Evolutionary conservation across 2,113 vertebrate genomes (phyloP).

Genomic region (Zosterops pallidus): DNA sequence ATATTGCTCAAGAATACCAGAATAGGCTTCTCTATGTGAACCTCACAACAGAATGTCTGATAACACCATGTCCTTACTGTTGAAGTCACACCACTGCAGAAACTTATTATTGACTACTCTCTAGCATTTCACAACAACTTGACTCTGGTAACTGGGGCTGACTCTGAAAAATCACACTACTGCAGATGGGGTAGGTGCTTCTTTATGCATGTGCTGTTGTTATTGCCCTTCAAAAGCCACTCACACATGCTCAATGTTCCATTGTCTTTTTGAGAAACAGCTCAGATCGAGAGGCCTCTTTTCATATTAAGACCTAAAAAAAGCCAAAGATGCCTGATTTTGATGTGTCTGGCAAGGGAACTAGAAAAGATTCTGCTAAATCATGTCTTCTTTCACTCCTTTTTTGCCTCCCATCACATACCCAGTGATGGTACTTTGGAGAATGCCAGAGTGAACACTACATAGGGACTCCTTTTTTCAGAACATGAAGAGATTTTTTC

Average conservation of each 20-base stretch:
- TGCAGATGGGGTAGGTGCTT: not conserved
- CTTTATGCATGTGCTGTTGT: not conserved
- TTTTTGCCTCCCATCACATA: not conserved
- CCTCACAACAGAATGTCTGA: not conserved
- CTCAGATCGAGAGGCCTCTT: not conserved
- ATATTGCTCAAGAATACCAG: not conserved
- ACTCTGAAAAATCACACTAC: not conserved
- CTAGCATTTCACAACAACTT: not conserved
- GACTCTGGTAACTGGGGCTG: not conserved
- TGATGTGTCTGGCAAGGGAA: not conserved
- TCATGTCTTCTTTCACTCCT: not conserved
- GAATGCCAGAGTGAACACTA: not conserved
- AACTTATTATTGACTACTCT: not conserved
- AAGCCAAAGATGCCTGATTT: not conserved
- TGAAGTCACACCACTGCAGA: not conserved
- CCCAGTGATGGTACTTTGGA: not conserved
- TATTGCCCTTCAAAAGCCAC: not conserved
- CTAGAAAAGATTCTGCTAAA: not conserved
- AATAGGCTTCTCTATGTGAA: not conserved
- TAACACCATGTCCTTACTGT: not conserved
- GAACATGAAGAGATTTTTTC: not conserved
- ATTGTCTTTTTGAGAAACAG: not conserved
- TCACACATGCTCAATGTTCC: not conserved
- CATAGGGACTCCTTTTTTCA: not conserved
- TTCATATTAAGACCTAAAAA: not conserved